Conservation (phyloP, 2,113 vertebrate species). For the Boulengeromyrus knoepffleri region DNA sequence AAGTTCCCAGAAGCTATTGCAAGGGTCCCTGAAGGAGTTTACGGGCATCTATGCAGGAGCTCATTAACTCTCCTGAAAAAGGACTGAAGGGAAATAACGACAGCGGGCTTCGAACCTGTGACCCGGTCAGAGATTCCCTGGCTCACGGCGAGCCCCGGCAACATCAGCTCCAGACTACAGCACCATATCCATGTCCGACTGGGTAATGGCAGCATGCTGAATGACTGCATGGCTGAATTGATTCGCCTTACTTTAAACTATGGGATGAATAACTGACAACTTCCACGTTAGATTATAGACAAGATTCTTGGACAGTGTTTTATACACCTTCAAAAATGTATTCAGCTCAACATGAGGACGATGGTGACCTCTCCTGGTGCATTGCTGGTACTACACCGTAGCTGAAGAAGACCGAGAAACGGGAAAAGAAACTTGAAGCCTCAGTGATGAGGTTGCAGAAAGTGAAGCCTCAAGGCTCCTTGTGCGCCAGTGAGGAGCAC, state of each 20-base stretch:
- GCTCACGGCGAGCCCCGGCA: background rate
- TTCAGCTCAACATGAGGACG: conserved; percentile 27
- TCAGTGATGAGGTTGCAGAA: background rate
- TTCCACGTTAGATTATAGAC: background rate
- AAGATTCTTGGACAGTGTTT: background rate
- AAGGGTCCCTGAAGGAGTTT: conserved; percentile 26
- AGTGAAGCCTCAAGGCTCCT: background rate
- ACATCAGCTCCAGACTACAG: background rate
- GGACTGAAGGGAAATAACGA: conserved; percentile 27
- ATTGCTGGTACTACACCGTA: conserved; percentile 18
- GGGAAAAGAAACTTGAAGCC: background rate
- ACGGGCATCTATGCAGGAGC: background rate
- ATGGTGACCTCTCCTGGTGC: conserved; percentile 53
- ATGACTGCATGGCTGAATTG: background rate
- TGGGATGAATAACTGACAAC: background rate
- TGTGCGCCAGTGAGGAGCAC: background rate
- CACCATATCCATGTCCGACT: background rate
- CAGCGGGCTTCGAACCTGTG: background rate
- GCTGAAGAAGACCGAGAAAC: background rate
- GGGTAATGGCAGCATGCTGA: background rate
- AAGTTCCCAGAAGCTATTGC: conserved; percentile 33
- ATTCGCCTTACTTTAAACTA: background rate
- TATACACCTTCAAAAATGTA: background rate
- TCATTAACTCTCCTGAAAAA: conserved; percentile 26
- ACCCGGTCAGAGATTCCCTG: background rate